Evolutionary conservation across 2,888 invertebrate genomes (phyloP), one percentile per base, ranked within the genome.

Genomic region (Stenurella melanura): DNA sequence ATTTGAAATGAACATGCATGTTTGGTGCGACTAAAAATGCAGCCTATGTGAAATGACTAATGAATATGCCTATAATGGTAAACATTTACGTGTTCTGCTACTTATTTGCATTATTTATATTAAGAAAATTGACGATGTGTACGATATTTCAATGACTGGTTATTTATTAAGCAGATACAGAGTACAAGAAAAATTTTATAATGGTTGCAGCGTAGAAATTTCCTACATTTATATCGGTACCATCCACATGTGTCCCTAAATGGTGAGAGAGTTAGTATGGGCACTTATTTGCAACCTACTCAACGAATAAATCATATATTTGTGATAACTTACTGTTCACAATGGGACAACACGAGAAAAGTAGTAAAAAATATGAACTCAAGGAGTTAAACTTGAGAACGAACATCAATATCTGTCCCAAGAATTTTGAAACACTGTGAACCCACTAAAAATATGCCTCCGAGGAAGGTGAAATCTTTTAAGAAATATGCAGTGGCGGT

Each of bases 51-150:
- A 15, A 42, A 50, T 50, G 50, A 50, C 12, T 50, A 50, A 50
- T 50, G 50, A 50, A n/a, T n/a, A 15, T n/a, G 50, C 15, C 42
- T n/a, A 50, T 50, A 50, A n/a, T 50, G 15, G 15, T 50, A 50
- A 50, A 50, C 50, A n/a, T 4, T n/a, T 50, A 15, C 50, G 50
- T 15, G 50, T 50, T 50, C 12, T 0, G 50, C 50, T 15, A n/a
- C 50, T 50, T 50, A 50, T 50, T n/a, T n/a, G n/a, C 50, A n/a
- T 50, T 50, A 50, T 50, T 50, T 50, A 50, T 50, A 50, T 50
- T 50, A 4, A n/a, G 50, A 50, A 42, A 50, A 50, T n/a, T 6
- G 42, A 50, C 50, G 50, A 50, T 50, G 50, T 50, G 50, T n/a
- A 50, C 15, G 15, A n/a, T 50, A 50, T 50, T 50, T 50, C 50